These are phyloP conservation scores for Aviceda cuculoides DNA, from an alignment of 2,797 vertebrate genomes.

Conservation along the genomic window DNA sequence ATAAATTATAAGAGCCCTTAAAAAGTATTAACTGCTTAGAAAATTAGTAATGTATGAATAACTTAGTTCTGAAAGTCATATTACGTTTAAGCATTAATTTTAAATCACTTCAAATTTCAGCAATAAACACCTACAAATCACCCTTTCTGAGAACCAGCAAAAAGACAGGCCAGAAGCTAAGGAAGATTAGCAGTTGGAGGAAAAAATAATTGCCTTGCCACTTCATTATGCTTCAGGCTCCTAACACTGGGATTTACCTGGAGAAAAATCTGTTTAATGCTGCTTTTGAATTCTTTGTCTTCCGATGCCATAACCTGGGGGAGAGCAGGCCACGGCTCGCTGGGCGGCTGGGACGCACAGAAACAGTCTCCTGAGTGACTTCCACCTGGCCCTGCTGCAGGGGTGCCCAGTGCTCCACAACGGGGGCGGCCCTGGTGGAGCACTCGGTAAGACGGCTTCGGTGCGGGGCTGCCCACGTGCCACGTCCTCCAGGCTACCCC, in stretches of 20 bases:
- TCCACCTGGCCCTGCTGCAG: neutral
- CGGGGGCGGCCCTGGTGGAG: neutral
- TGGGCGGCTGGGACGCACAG: accelerated
- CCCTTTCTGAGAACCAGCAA: neutral
- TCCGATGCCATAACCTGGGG: neutral
- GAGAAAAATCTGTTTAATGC: neutral
- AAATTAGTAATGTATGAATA: neutral
- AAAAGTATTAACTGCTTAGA: neutral
- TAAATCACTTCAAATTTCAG: neutral
- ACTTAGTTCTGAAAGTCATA: neutral
- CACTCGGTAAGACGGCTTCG: neutral
- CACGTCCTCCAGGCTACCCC: too few species aligned
- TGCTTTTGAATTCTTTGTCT: neutral
- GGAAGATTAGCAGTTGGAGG: neutral
- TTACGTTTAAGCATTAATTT: neutral
- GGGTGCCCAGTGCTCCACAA: neutral
- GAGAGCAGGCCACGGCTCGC: neutral
- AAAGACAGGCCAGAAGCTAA: neutral
- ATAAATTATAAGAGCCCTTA: neutral
- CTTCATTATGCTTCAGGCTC: neutral
- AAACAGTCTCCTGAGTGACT: neutral
- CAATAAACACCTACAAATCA: neutral
- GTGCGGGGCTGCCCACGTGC: accelerated
- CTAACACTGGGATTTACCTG: neutral
- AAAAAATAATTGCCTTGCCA: neutral